Percentiles rank a stretch among this genome's conserved stretches.
phyloP scores from a whole-genome alignment of 2,113 vertebrate species.

The Butorides virescens region DNA sequence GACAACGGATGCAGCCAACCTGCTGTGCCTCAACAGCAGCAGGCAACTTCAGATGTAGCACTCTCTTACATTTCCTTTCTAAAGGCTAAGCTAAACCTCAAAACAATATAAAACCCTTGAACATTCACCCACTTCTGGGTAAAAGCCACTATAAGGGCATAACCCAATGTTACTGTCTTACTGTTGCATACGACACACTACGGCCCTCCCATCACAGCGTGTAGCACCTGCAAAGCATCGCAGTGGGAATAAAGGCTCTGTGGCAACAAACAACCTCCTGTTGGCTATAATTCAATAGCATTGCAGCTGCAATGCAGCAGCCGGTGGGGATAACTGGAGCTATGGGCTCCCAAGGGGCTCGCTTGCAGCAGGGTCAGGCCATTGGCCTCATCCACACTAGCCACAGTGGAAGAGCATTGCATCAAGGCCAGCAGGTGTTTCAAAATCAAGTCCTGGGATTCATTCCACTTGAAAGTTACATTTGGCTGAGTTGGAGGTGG shows the following conservation, averaged over 20 bases:
- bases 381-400: not conserved
- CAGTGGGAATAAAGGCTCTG: not conserved
- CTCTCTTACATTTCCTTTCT: not conserved
- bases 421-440: not conserved
- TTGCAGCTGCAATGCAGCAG: not conserved
- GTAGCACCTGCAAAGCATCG: not conserved
- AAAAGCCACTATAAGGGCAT: not conserved
- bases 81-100: not conserved
- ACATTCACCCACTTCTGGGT: not conserved
- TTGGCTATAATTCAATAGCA: not conserved
- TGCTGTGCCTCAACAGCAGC: fast-evolving
- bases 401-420: fast-evolving
- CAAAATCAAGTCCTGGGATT: not conserved
- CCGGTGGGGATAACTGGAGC: fast-evolving
- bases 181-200: no score
- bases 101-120: not conserved
- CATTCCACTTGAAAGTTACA: not conserved
- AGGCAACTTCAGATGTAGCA: not conserved
- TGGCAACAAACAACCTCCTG: not conserved
- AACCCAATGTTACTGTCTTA: not conserved
- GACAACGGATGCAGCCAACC: no score
- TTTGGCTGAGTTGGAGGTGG: not conserved
- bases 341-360: fast-evolving
- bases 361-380: fast-evolving
- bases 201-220: not conserved